Evolutionary conservation across 30 jellyfish, hydroid and myxozoan genomes (phyloP), one percentile per base, ranked within the genome.

Genomic region (Chrysaora quinquecirrha): DNA sequence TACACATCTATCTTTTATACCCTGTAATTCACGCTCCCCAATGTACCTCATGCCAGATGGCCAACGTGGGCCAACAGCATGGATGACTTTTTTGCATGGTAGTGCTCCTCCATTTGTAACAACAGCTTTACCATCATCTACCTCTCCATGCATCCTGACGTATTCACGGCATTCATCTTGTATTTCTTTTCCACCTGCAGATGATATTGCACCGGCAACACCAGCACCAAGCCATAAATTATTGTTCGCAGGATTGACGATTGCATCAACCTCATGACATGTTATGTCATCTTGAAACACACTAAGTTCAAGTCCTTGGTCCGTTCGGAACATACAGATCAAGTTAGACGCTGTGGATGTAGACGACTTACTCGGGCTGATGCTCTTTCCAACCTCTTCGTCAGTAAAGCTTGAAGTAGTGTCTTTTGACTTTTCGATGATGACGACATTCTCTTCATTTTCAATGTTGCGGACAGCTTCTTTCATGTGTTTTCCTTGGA

Each of bases 1-100:
- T 54, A 4, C 43, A 28, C 81, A 56, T 3, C 21, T 54, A 6
- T 64, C 64, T 35, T 64, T 19, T 12, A 38, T 27, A 19, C 50
- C 64, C 4, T 25, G 29, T 32, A 64, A 46, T 34, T 63, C 74
- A 18, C 31, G 21, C 64, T 63, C 50, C 31, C 89, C 82, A 18
- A 78, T 63, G 29, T 19, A 1, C 21, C 75, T 32, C 19, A 30
- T 30, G 30, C 25, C 30, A 6, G 19, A 21, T 62, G 78, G 78
- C 89, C 89, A 78, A 47, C 4, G 56, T 12, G 89, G 89, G 35
- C 89, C 89, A 43, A 78, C 78, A 0, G 81, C 89, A 43, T 78
- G 89, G 12, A 78, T 63, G 34, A 66, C 21, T 30, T 31, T 65
- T 28, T 56, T 78, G 35, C 34, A 34, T 1, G 34, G 31, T n/a